Base-by-base conservation (phyloP, 1,140 invertebrate genomes). In the Oscheius sp. region DNA sequence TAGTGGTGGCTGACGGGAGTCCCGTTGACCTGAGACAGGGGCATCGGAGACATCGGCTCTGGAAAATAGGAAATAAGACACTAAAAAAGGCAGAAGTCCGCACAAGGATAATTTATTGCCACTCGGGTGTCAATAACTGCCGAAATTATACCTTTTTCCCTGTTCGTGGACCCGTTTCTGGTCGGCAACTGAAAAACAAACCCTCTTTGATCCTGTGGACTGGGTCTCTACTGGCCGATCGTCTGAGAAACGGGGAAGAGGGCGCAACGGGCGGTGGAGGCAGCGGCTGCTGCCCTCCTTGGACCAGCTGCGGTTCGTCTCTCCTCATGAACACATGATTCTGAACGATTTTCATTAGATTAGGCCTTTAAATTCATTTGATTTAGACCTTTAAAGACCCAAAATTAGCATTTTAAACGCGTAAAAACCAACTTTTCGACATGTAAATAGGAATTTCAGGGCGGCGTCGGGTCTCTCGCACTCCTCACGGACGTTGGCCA, bases 161-260 rank as follows among this genome's bases (percentile, higher is more conserved):
- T 26, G 7, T 65, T 32, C 15, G 49, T n/a, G 49, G 29, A 28
- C 29, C 7, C 32, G 23, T n/a, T 45, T 26, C 2, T 31, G n/a
- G 1, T 65, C 62, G 2, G 36, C 38, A n/a, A 45, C 62, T 65
- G 38, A n/a, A 67, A 66, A 49, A 2, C 32, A 26, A 3, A 36
- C 23, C 20, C 20, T 23, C 52, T 68, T 68, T 67, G 2, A 55
- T 59, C 13, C 45, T 59, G 2, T 36, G 15, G n/a, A 68, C 52
- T 2, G 49, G 29, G 29, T 55, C 67, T 35, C 67, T 32, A 61
- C 67, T 68, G 1, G 36, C 52, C 0, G 52, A 29, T 68, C 67
- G 10, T 61, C 67, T 36, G 3, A 58, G 35, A 42, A 68, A 61
- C 2, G 67, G 67, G 18, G 67, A 68, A 7, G 67, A 28, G 18